Base-by-base conservation (phyloP, 2,113 vertebrate genomes). In the Caretta caretta region DNA sequence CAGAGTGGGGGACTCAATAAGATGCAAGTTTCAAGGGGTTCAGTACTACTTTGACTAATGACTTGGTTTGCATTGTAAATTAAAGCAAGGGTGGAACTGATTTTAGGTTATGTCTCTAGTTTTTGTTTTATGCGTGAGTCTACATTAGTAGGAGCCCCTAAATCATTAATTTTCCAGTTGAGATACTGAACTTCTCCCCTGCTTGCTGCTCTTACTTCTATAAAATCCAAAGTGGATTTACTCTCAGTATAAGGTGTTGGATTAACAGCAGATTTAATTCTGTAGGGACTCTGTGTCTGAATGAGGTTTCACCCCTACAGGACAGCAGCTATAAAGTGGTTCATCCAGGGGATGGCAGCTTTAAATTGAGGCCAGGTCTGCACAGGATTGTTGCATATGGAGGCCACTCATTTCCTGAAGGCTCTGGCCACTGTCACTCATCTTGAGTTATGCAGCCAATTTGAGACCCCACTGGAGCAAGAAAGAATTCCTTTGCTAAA, bases 41-140 rank as follows among this genome's bases (percentile, higher is more conserved):
- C 54, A 17, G 35, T 19, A 75, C 10, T 38, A 22, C 10, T 22
- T 89, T 29, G 14, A 12, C 27, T 19, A 7, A 0, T 25, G 20
- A 22, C 13, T 31, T 62, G 50, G 56, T 76, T 56, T 86, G 17
- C 90, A 38, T 53, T 83, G 16, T 38, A 46, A 78, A 86, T 90
- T 22, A 5, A 17, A 3, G 85, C 19, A 82, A 69, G 7, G 88
- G 53, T 42, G 56, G 50, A 87, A 51, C 27, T 38, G 38, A 75
- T n/a, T 42, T 75, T 75, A 10, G 8, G 19, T 75, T 22, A 53
- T 49, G 31, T 72, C 29, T 65, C 62, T 87, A 22, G 56, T 72
- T 25, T 25, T 80, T 48, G 10, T 31, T 85, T 90, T 96, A 69
- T 87, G 31, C 31, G 50, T 84, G 5, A 87, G 27, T 80, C 50